phyloP scores from a whole-genome alignment of 2,888 invertebrate species.

The Eupithecia insigniata region DNA sequence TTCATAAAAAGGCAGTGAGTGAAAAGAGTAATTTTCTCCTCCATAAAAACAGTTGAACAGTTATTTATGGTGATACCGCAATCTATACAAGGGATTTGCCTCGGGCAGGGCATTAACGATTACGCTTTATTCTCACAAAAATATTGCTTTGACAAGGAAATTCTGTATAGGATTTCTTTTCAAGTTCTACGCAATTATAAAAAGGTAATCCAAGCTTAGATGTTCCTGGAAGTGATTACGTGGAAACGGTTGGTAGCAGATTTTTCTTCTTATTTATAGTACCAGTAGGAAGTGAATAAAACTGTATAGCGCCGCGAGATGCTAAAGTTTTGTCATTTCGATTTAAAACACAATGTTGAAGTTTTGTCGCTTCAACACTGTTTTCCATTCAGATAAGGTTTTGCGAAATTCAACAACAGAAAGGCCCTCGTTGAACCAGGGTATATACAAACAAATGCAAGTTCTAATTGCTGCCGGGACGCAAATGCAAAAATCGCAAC shows the following conservation, averaged over 20 bases:
- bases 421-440: conserved; percentile 9
- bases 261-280: neutral
- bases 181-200: conserved; percentile 57
- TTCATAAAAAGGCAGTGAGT: conserved; percentile 76
- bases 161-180: conserved; percentile 67
- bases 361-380: neutral
- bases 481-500: conserved; percentile 54
- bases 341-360: conserved; percentile 10
- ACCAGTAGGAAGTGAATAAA: neutral
- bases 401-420: neutral
- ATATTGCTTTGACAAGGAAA: conserved; percentile 81
- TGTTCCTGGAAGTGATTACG: conserved; percentile 8
- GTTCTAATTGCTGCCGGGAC: conserved; percentile 30
- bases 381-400: conserved; percentile 7
- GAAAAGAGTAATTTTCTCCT: conserved; percentile 77
- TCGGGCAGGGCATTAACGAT: conserved; percentile 79
- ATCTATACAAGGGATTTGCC: conserved; percentile 81
- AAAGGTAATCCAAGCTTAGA: conserved; percentile 25
- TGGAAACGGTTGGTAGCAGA: neutral
- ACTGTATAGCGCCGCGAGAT: neutral
- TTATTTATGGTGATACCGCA: conserved; percentile 83
- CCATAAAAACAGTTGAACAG: conserved; percentile 82
- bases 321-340: conserved; percentile 16
- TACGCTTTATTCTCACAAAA: conserved; percentile 74
- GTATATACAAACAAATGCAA: conserved; percentile 23